Conservation (phyloP, 2,797 vertebrate species). For the Schizopygopsis pylzovi region DNA sequence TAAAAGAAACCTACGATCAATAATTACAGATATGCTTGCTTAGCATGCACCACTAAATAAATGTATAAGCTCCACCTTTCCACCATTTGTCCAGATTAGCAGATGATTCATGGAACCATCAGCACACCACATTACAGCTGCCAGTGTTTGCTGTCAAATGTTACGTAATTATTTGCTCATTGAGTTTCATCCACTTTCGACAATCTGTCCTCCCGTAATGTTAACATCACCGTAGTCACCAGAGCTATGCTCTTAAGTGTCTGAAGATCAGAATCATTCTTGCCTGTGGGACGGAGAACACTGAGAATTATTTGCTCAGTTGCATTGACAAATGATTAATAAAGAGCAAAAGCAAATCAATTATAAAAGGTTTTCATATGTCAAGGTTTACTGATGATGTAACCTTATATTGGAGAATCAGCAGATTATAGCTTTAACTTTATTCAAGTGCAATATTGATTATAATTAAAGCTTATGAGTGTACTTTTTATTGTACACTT, state of each 20-base stretch:
- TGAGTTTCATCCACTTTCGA: constrained; percentile 67
- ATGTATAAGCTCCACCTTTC: constrained; percentile 21
- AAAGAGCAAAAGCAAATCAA: constrained; percentile 5
- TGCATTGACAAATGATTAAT: constrained; percentile 2
- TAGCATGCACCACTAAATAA: neutral
- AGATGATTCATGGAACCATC: constrained; percentile 70
- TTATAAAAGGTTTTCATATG: neutral
- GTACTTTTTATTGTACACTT: too few relatives aligned
- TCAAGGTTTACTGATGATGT: constrained; percentile 25
- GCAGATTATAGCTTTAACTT: too few relatives aligned
- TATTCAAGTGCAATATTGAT: too few relatives aligned
- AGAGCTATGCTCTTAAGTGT: constrained; percentile 16
- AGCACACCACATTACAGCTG: constrained; percentile 65
- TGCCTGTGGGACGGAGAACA: neutral
- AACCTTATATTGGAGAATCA: constrained; percentile 9
- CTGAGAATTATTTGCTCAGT: constrained; percentile 15
- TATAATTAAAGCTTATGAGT: too few relatives aligned
- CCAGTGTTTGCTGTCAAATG: constrained; percentile 66
- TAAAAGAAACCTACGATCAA: neutral
- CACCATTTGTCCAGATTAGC: constrained; percentile 65
- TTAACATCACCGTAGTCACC: constrained; percentile 34
- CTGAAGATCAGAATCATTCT: constrained; percentile 14
- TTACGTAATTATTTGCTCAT: constrained; percentile 78
- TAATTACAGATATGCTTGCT: constrained; percentile 5
- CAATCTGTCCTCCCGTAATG: constrained; percentile 39